Conservation (phyloP, 2,797 vertebrate species). For the Sparus aurata region DNA sequence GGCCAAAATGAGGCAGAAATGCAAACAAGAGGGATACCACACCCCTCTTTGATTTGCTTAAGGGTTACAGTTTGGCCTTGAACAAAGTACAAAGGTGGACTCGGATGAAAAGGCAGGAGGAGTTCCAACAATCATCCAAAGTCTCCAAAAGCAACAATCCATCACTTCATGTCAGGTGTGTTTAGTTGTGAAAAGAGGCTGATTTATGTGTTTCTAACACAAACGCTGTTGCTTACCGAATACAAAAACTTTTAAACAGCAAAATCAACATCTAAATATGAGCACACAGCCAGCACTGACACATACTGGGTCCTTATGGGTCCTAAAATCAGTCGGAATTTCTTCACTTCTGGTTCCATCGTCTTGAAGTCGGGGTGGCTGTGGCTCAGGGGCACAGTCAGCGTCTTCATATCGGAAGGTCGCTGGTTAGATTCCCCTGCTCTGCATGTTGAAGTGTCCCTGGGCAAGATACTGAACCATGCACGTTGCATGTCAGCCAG, state of each 20-base stretch:
- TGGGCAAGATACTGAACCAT: no score
- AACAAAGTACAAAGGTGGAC: slow-evolving; percentile 13
- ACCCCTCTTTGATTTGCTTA: slow-evolving; percentile 15
- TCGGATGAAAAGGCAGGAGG: background rate
- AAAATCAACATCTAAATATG: slow-evolving; percentile 6
- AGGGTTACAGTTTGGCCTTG: slow-evolving; percentile 11
- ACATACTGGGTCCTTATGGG: background rate
- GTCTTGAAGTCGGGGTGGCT: no score
- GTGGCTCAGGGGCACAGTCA: no score
- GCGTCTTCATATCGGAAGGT: no score
- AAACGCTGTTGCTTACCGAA: no score
- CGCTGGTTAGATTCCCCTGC: no score
- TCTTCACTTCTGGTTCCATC: no score
- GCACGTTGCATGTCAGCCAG: no score
- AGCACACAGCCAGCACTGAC: background rate
- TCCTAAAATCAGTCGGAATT: no score
- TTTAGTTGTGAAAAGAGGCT: background rate
- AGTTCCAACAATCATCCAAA: background rate
- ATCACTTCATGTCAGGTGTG: slow-evolving; percentile 4
- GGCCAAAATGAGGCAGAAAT: slow-evolving; percentile 63
- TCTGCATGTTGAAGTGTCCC: no score
- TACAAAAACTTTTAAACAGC: background rate
- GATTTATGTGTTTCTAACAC: background rate
- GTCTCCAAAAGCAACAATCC: slow-evolving; percentile 16
- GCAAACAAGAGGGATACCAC: slow-evolving; percentile 56